Base-by-base conservation (phyloP, 1,140 invertebrate genomes). In the Meloidogyne floridensis region DNA sequence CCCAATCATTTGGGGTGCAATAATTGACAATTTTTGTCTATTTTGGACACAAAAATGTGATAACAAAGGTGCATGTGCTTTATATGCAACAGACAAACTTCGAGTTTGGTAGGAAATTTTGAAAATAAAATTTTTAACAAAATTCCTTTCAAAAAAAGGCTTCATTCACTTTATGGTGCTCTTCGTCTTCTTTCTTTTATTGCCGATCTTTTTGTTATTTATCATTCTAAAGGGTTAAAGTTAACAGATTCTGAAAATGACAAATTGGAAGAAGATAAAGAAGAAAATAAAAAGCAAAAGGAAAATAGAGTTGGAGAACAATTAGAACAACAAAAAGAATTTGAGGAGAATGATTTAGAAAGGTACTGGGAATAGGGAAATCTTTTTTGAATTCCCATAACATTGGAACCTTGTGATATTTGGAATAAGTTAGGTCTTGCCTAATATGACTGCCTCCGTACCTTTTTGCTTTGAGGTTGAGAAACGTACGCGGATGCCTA, bases 1-100 rank as follows among this genome's bases (percentile, higher is more conserved):
- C 20, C 91, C 91, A 2, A 80, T 91, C 4, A 56, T 91, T 54
- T 90, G 91, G 85, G 91, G 91, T 56, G 84, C 86, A 72, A 85
- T 91, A 2, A 86, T 91, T 42, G 91, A 91, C 75, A 81, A 80
- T 15, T 81, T 89, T 13, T 91, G 91, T 85, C 51, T 90, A 32
- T 76, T 90, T 11, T 91, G 91, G 91, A 83, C 87, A 43, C 82
- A 83, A 43, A 75, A 77, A 7, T 88, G 91, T 59, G 90, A 86
- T 51, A 82, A 85, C 54, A 83, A 75, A 32, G 91, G 91, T 18
- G 87, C 87, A 10, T 91, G 91, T 82, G 80, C 84, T 42, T 74
- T 83, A 15, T 83, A 84, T 59, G 82, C 82, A 47, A 84, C 82
- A 11, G 82, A 84, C 56, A 69, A 65, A 72, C 81, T 83, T 43